Evolutionary conservation across 2,113 vertebrate genomes (phyloP), one percentile per base, ranked within the genome.

Genomic region (Daphoenositta chrysoptera): DNA sequence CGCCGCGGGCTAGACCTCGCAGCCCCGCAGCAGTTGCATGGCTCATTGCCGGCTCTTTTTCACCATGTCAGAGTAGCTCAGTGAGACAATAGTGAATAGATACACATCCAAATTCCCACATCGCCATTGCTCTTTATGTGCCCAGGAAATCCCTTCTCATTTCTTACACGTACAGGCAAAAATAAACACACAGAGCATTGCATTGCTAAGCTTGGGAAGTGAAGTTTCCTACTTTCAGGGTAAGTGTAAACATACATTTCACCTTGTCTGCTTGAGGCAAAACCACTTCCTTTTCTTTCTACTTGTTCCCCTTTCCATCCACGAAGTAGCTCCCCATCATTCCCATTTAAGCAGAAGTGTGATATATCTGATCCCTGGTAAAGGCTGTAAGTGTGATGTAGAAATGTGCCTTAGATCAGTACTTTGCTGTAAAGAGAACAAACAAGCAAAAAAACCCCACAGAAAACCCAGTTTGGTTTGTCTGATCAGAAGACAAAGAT

Each of bases 61-160:
- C 39, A 40, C 12, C 10, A 0, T 16, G 10, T 47, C 3, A 0
- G 21, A 35, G 70, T 5, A 20, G 8, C 42, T 16, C 7, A 15
- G 21, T 4, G 50, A 69, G 63, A 37, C 33, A 61, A 0, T 0
- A 20, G 28, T 1, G 0, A n/a, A 21, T 3, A 73, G 13, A 39
- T 17, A 42, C 3, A 12, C 7, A 3, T 39, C 54, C 44, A 47
- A 16, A 81, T n/a, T 26, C 54, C 40, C 48, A 9, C 37, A 16
- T 58, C 42, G 47, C 35, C 50, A 15, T 8, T 63, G 45, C 10
- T 45, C 45, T n/a, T 30, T 58, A 10, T 70, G n/a, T 16, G 13
- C 39, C 31, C 28, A 48, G n/a, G 57, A 94, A 80, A 35, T 50
- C 21, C 17, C 27, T 28, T 47, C 69, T 71, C 3, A 0, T 64